These are phyloP conservation scores for Ophion costatus DNA, from an alignment of 2,888 invertebrate species.

Conservation along the genomic window DNA sequence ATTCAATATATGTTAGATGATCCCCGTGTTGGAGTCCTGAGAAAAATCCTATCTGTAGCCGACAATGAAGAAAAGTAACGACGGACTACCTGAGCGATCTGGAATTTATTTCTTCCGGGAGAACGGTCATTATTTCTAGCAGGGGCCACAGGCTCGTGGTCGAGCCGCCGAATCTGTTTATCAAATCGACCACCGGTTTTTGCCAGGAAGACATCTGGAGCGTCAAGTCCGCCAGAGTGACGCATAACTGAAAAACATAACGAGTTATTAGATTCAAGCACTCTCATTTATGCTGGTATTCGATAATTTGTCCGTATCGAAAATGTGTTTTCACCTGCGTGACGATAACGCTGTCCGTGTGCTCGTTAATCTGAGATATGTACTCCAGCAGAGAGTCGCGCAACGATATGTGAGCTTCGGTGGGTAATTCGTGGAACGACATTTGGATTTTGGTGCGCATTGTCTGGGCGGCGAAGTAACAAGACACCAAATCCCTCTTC, in stretches of 20 bases:
- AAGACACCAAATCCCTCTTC: constrained; percentile 94
- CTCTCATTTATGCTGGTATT: neutral
- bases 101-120: constrained; percentile 97
- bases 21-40: neutral
- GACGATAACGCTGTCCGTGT: constrained; percentile 93
- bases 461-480: constrained; percentile 99
- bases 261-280: neutral
- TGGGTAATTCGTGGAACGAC: constrained; percentile 95
- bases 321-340: constrained; percentile 87
- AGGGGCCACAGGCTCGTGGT: constrained; percentile 91
- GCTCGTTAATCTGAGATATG: constrained; percentile 91
- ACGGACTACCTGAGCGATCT: constrained; percentile 86
- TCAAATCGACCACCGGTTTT: constrained; percentile 93
- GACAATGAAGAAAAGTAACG: neutral
- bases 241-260: constrained; percentile 87
- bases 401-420: constrained; percentile 92
- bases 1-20: neutral
- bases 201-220: constrained; percentile 97
- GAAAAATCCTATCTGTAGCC: neutral
- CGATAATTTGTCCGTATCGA: neutral
- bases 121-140: constrained; percentile 95
- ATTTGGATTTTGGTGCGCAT: constrained; percentile 97
- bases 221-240: constrained; percentile 97
- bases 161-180: constrained; percentile 89
- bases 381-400: constrained; percentile 96